These are phyloP conservation scores for Eristalinus sepulchralis DNA, from an alignment of 2,888 invertebrate genomes.

Conservation along the genomic window DNA sequence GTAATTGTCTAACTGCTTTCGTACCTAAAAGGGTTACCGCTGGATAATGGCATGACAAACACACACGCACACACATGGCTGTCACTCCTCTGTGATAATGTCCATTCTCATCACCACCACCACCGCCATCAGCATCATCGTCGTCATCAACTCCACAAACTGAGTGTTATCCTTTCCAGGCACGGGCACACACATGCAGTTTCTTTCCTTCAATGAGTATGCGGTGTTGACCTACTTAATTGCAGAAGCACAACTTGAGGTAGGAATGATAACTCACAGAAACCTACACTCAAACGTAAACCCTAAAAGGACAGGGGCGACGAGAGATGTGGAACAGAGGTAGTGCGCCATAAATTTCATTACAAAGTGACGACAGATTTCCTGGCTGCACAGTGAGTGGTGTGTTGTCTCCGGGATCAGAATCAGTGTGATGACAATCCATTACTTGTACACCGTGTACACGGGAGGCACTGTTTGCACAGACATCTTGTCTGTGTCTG, in stretches of 20 bases:
- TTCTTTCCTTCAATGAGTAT: constrained; percentile 47
- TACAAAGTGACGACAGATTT: constrained; percentile 66
- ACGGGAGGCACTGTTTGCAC: neutral
- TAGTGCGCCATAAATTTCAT: constrained; percentile 64
- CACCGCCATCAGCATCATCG: constrained; percentile 34
- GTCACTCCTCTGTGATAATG: constrained; percentile 42
- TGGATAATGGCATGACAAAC: constrained; percentile 5
- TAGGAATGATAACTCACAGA: constrained; percentile 32
- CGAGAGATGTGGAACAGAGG: constrained; percentile 42
- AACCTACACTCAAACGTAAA: neutral
- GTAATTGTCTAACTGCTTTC: constrained; percentile 38
- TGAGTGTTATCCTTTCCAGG: constrained; percentile 13
- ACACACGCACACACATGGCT: neutral
- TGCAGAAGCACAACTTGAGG: constrained; percentile 63
- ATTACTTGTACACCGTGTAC: constrained; percentile 27
- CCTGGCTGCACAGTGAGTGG: constrained; percentile 32
- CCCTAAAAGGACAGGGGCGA: neutral
- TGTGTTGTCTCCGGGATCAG: constrained; percentile 37
- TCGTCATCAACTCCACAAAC: constrained; percentile 34
- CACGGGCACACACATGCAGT: neutral
- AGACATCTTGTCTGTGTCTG: neutral
- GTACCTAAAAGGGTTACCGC: constrained; percentile 33
- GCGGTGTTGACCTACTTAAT: constrained; percentile 63
- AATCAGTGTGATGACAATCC: constrained; percentile 59
- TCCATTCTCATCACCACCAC: constrained; percentile 55